Evolutionary conservation across 2,113 vertebrate species (phyloP).

Genomic region (Brienomyrus longianalis): DNA sequence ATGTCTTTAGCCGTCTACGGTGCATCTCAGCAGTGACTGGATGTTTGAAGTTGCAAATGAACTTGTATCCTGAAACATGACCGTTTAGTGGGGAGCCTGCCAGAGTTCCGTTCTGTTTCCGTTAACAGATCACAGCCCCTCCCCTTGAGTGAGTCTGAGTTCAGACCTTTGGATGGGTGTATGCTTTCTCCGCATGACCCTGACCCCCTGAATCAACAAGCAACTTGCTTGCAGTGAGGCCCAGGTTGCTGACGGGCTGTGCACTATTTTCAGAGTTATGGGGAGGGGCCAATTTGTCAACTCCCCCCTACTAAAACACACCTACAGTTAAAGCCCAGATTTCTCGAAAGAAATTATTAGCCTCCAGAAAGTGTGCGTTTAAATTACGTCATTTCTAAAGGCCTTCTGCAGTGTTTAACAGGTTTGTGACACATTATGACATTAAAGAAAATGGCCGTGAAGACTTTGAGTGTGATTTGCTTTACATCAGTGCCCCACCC

Average conservation of each 20-base stretch:
- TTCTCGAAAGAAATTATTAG: neutral
- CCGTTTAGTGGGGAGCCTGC: neutral
- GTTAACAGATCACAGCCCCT: neutral
- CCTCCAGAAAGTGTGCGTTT: neutral
- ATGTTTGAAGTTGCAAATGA: neutral
- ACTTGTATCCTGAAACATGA: neutral
- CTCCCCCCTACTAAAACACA: neutral
- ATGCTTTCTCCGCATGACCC: slow-evolving; percentile 6
- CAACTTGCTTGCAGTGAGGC: slow-evolving; percentile 9
- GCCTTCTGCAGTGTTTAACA: neutral
- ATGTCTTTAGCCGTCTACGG: neutral
- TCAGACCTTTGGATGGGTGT: neutral
- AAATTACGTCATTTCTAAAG: neutral
- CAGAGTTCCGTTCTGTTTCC: neutral
- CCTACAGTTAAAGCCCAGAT: neutral
- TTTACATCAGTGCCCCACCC: neutral
- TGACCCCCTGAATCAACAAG: slow-evolving; percentile 20
- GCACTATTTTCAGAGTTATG: neutral
- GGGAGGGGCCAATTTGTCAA: neutral
- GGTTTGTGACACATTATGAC: neutral
- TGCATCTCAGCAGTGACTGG: neutral
- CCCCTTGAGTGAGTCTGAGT: neutral
- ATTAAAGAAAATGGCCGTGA: neutral
- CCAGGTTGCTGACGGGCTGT: neutral
- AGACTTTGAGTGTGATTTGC: neutral